These are phyloP conservation scores for Dermochelys coriacea DNA, from an alignment of 2,797 vertebrate genomes.

Conservation along the genomic window DNA sequence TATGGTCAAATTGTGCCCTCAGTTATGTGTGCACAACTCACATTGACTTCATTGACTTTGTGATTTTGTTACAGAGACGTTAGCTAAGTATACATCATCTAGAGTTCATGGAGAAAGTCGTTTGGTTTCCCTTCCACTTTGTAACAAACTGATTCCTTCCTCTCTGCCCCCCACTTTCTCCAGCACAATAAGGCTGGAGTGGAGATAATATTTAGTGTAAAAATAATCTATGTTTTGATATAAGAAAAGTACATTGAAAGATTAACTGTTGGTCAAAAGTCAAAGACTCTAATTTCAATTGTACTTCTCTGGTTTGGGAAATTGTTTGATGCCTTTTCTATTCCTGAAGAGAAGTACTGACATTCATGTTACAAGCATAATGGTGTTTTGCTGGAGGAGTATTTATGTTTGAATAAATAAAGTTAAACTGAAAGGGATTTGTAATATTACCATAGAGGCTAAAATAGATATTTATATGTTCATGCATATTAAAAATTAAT, in stretches of 20 bases:
- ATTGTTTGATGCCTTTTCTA: background rate
- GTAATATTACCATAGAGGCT: background rate
- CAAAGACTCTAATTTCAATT: background rate
- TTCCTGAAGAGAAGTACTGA: background rate
- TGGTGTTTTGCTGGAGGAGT: background rate
- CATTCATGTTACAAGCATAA: background rate
- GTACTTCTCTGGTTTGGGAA: background rate
- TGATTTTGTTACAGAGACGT: background rate
- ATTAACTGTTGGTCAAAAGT: background rate
- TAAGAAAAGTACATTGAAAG: background rate
- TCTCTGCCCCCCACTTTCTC: fast-evolving
- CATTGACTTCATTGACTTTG: background rate
- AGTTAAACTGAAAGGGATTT: background rate
- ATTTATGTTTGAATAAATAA: background rate
- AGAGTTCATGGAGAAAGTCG: background rate
- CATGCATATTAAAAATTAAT: background rate
- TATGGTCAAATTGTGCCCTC: background rate
- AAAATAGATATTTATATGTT: background rate
- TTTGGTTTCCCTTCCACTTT: background rate
- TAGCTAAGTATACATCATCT: background rate
- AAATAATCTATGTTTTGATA: background rate
- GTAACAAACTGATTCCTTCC: background rate
- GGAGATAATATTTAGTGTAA: background rate
- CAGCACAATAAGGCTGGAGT: background rate
- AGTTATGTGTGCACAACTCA: background rate